phyloP scores from a whole-genome alignment of 1,140 invertebrate genomes.

The Platyscapa corneri region DNA sequence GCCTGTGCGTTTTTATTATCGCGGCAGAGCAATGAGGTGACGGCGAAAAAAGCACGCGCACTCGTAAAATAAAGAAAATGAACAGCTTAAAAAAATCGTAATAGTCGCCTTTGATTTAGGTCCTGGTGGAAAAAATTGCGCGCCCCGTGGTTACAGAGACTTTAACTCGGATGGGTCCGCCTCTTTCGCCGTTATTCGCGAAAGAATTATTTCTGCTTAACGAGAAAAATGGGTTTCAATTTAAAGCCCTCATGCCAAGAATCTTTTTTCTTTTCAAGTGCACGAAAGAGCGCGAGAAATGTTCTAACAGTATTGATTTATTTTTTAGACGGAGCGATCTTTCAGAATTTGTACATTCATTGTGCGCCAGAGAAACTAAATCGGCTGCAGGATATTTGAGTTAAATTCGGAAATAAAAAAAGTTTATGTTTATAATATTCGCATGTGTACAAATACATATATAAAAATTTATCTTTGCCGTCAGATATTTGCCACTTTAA shows the following conservation, averaged over 20 bases:
- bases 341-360: not conserved
- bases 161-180: too few species aligned
- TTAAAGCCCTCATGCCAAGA: not conserved
- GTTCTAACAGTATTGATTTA: not conserved
- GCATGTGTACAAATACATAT: too few species aligned
- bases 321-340: not conserved
- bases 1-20: not conserved
- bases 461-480: too few species aligned
- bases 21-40: not conserved
- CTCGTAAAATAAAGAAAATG: not conserved
- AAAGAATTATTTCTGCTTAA: slow-evolving; percentile 18
- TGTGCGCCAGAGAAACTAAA: not conserved
- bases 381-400: too few species aligned
- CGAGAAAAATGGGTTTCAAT: slow-evolving; percentile 10
- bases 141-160: too few species aligned
- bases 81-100: not conserved
- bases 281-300: not conserved
- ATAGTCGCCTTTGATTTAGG: slow-evolving; percentile 33
- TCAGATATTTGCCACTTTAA: too few species aligned
- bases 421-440: too few species aligned
- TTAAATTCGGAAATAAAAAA: too few species aligned
- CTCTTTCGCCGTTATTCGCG: not conserved
- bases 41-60: slow-evolving; percentile 5
- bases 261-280: not conserved
- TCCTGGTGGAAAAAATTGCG: not conserved